These are phyloP conservation scores for Bujurquina vittata DNA, from an alignment of 2,113 vertebrate genomes.

Conservation along the genomic window DNA sequence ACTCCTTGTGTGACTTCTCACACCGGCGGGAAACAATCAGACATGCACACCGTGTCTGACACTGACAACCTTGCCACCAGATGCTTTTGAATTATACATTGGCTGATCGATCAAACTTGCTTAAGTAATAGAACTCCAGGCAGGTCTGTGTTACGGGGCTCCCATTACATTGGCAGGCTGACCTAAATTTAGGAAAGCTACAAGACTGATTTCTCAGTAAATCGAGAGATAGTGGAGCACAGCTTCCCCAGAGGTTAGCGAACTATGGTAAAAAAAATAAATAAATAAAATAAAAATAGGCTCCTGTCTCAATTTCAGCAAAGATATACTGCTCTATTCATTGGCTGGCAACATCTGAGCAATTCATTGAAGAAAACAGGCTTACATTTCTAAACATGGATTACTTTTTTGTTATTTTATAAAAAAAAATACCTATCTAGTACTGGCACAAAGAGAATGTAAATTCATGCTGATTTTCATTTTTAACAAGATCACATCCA, in stretches of 20 bases:
- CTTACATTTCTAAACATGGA: slow-evolving; percentile 17
- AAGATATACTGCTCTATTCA: slow-evolving; percentile 24
- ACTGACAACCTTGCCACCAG: slow-evolving; percentile 76
- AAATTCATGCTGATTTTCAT: neutral
- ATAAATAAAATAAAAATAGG: slow-evolving; percentile 2
- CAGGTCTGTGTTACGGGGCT: slow-evolving; percentile 55
- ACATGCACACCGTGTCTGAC: slow-evolving; percentile 70
- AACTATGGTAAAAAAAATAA: slow-evolving; percentile 13
- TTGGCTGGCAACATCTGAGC: slow-evolving; percentile 10
- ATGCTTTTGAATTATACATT: slow-evolving; percentile 79
- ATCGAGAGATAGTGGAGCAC: slow-evolving; percentile 54
- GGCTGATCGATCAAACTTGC: slow-evolving; percentile 75
- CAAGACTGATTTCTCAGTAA: slow-evolving; percentile 61
- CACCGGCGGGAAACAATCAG: slow-evolving; percentile 52
- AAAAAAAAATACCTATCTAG: neutral
- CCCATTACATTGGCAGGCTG: slow-evolving; percentile 64
- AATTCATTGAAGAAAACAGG: slow-evolving; percentile 22
- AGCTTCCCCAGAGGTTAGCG: slow-evolving; percentile 37
- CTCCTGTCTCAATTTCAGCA: slow-evolving; percentile 40
- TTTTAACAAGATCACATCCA: neutral
- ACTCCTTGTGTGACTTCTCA: slow-evolving; percentile 62
- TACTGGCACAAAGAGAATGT: neutral
- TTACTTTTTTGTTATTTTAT: neutral
- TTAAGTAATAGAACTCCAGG: slow-evolving; percentile 76
- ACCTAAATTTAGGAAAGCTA: slow-evolving; percentile 72